Base-by-base conservation (phyloP, 1,140 invertebrate species). In the Cyphomyrmex costatus region DNA sequence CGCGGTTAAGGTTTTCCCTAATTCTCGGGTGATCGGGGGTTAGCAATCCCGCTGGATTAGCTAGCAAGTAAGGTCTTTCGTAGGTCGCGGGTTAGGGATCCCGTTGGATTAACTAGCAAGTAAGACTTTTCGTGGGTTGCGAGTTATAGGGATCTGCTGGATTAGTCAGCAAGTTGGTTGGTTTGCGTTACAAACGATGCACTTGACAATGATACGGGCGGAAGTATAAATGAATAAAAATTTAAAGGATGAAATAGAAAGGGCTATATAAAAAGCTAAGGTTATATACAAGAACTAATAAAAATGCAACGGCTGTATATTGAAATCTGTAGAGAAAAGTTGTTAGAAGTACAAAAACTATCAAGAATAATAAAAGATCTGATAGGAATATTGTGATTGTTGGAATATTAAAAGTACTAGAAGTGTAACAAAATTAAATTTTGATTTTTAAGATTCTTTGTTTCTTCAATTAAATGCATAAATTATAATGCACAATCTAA, bases 101-200 rank as follows among this genome's bases (percentile, higher is more conserved):
- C 12, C 30, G 30, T n/a, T 65, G 58, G 24, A 60, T 60, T 60
- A 27, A 24, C 21, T 5, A 60, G 12, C 58, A 60, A 60, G 58
- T 60, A 66, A 10, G n/a, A 7, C 33, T 33, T 30, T 36, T 21
- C 21, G 58, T 30, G 30, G n/a, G 24, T 27, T 27, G 58, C 14
- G 14, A 12, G 12, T 61, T 27, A n/a, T n/a, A 30, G 14, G 24
- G 14, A 61, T 61, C 58, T n/a, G 33, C 33, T 66, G 27, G 33
- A 66, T 66, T 42, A 66, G 63, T 2, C 63, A 66, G 63, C 63
- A 42, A 65, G 30, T 33, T 65, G 7, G 16, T 65, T n/a, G 56
- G 56, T 58, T 58, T 10, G 61, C 30, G 27, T 65, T 65, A 65
- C 61, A 33, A 65, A 33, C 61, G 30, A 8, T 30, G 33, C 19